These are phyloP conservation scores for Polydesmus complanatus DNA, from an alignment of 2,888 invertebrate genomes.

Conservation along the genomic window DNA sequence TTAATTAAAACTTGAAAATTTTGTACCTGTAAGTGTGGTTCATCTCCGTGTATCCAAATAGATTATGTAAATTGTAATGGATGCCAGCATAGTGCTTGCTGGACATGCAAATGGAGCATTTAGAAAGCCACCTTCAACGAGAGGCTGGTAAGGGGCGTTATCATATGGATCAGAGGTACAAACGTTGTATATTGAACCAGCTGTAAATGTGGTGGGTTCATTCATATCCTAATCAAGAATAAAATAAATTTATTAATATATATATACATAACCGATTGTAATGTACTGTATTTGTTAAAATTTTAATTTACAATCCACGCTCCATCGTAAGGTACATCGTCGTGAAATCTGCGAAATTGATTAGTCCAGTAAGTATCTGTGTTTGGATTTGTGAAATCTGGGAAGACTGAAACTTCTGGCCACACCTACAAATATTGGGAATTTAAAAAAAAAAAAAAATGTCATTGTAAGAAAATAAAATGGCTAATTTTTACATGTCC, in stretches of 20 bases:
- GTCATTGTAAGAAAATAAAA: too few relatives aligned
- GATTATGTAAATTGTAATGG: conserved; percentile 65
- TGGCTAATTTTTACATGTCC: conserved; percentile 45
- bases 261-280: neutral
- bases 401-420: conserved; percentile 52
- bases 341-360: conserved; percentile 50
- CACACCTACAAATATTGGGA: too few relatives aligned
- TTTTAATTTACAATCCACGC: conserved; percentile 57
- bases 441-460: too few relatives aligned
- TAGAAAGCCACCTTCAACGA: conserved; percentile 44
- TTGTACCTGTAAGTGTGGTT: conserved; percentile 57
- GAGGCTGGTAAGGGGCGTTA: conserved; percentile 52
- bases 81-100: conserved; percentile 47
- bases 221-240: conserved; percentile 82
- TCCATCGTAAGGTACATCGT: conserved; percentile 49
- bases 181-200: conserved; percentile 43
- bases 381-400: conserved; percentile 65
- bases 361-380: conserved; percentile 55
- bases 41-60: conserved; percentile 60
- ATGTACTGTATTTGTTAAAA: too few relatives aligned
- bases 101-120: conserved; percentile 65
- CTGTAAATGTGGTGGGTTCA: conserved; percentile 67
- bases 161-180: conserved; percentile 45
- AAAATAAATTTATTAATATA: conserved; percentile 1
- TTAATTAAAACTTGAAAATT: too few relatives aligned